These are phyloP conservation scores for Kobus ellipsiprymnus DNA, from an alignment of 2,113 vertebrate species.

Conservation along the genomic window DNA sequence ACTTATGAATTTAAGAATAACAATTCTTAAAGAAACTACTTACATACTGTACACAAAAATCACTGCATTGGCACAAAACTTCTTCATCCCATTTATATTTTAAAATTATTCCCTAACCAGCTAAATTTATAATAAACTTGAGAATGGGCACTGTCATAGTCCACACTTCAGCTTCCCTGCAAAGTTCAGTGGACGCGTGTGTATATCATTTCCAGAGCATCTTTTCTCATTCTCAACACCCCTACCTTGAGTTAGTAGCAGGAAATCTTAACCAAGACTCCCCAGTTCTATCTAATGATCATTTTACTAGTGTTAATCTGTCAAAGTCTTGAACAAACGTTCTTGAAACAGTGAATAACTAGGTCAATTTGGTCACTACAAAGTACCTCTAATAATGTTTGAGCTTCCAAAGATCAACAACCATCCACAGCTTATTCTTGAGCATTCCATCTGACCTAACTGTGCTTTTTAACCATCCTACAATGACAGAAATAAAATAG, in stretches of 20 bases:
- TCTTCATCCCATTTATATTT: background rate
- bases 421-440: background rate
- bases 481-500: background rate
- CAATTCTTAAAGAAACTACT: background rate
- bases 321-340: background rate
- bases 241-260: background rate
- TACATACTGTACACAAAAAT: background rate
- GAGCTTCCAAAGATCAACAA: background rate
- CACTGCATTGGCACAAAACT: background rate
- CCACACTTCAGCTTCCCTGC: background rate
- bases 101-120: background rate
- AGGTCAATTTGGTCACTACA: background rate
- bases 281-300: background rate
- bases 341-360: background rate
- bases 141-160: background rate
- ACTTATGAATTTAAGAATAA: background rate
- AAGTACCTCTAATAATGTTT: background rate
- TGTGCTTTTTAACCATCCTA: background rate
- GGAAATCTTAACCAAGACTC: background rate
- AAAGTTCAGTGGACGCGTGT: background rate
- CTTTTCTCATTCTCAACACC: background rate
- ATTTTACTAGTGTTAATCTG: background rate
- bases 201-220: background rate
- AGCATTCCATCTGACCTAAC: background rate
- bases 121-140: background rate